Evolutionary conservation across 2,113 vertebrate species (phyloP).

Genomic region (Etheostoma spectabile): DNA sequence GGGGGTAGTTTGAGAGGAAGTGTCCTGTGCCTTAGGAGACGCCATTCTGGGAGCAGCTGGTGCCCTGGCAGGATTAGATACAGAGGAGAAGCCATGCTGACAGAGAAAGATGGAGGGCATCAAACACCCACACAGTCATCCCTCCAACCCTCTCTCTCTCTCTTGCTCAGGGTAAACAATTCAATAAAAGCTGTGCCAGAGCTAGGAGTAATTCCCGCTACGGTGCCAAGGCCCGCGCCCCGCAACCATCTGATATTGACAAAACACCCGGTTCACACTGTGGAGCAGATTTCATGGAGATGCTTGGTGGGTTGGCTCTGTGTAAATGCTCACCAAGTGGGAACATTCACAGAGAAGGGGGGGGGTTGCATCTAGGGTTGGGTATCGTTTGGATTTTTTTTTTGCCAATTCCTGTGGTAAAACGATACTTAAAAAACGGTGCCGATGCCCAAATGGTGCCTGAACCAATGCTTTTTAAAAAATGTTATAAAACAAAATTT

Average conservation of each 20-base stretch:
- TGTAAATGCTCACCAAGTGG: slow-evolving; percentile 22
- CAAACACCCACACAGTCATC: slow-evolving; percentile 58
- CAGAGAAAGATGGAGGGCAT: slow-evolving; percentile 75
- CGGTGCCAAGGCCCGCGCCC: slow-evolving; percentile 52
- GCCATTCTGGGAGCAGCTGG: slow-evolving; percentile 70
- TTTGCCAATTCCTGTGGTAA: too few species aligned
- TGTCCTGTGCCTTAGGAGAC: slow-evolving; percentile 64
- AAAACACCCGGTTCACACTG: slow-evolving; percentile 34
- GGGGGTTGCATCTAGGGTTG: background rate
- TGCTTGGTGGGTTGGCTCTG: slow-evolving; percentile 20
- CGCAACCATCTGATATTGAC: slow-evolving; percentile 61
- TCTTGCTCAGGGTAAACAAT: slow-evolving; percentile 53
- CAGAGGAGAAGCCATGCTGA: slow-evolving; percentile 63
- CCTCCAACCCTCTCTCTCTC: slow-evolving; percentile 14
- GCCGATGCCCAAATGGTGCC: too few species aligned
- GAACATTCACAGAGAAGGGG: background rate
- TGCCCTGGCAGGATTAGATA: slow-evolving; percentile 64
- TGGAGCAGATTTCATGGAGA: slow-evolving; percentile 47
- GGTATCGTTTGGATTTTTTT: too few species aligned
- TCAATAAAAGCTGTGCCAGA: slow-evolving; percentile 60
- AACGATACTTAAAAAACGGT: too few species aligned
- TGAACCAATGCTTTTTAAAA: too few species aligned
- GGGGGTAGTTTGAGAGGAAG: slow-evolving; percentile 46
- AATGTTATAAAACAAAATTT: too few species aligned
- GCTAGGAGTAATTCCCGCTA: slow-evolving; percentile 45